Percentiles rank a stretch among this genome's conserved stretches.
phyloP scores from a whole-genome alignment of 2,797 vertebrate species.

The Podargus strigoides region DNA sequence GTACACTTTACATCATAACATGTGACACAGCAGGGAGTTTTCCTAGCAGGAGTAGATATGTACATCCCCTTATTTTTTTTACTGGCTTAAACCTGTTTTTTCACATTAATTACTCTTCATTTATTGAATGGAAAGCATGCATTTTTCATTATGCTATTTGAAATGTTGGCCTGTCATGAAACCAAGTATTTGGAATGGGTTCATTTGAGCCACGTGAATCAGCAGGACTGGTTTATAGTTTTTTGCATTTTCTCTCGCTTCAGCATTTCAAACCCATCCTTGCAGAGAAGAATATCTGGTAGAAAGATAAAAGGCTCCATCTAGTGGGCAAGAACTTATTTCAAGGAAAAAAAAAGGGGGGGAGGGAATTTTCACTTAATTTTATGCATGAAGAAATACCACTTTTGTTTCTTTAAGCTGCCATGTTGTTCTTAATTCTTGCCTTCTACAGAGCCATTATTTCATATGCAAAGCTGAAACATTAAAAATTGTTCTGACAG shows the following conservation, averaged over 20 bases:
- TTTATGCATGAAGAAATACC: neutral
- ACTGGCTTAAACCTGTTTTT: neutral
- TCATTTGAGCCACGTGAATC: neutral
- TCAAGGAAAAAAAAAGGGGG: neutral
- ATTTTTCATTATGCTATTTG: constrained; percentile 36
- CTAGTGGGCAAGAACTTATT: constrained; percentile 37
- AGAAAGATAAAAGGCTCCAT: constrained; percentile 56
- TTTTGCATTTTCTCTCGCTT: neutral
- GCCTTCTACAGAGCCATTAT: neutral
- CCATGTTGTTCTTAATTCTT: constrained; percentile 21
- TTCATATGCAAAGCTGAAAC: neutral
- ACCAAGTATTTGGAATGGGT: neutral
- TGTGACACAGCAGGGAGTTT: neutral
- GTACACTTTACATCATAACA: neutral
- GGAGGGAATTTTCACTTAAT: neutral
- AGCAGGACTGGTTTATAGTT: neutral
- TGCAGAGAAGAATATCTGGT: neutral
- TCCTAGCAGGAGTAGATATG: neutral
- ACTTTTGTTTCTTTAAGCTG: constrained; percentile 20
- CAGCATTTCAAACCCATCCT: neutral
- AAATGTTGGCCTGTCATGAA: neutral
- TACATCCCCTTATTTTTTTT: neutral
- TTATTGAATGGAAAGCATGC: neutral
- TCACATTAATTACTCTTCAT: neutral
- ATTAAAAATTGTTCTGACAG: neutral